phyloP scores from a whole-genome alignment of 2,113 vertebrate species.

The Opisthocomus hoazin region DNA sequence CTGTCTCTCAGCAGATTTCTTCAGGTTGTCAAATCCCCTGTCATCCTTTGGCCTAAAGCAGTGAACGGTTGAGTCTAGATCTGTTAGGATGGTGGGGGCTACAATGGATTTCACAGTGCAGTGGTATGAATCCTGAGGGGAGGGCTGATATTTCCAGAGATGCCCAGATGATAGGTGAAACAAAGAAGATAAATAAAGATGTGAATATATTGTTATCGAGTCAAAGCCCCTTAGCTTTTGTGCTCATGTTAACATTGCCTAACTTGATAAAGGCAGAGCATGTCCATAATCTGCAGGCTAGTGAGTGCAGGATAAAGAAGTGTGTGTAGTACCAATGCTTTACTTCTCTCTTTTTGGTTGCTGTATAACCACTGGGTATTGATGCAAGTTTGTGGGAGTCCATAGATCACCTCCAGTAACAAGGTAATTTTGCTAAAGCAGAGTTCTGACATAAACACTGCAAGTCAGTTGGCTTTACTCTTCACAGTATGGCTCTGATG shows the following conservation, averaged over 20 bases:
- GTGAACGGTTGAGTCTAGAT: background rate
- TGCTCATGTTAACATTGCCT: background rate
- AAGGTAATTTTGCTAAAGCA: background rate
- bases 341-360: background rate
- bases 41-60: slow-evolving; percentile 25
- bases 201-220: background rate
- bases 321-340: background rate
- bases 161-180: background rate
- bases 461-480: background rate
- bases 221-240: background rate
- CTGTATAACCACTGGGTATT: background rate
- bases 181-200: slow-evolving; percentile 2
- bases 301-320: background rate
- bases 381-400: background rate
- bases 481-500: background rate
- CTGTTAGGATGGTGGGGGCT: background rate
- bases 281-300: background rate
- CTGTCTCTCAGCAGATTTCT: background rate
- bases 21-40: slow-evolving; percentile 28
- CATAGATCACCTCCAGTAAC: background rate
- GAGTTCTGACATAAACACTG: background rate
- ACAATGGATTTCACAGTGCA: background rate
- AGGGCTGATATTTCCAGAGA: background rate
- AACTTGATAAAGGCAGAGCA: background rate
- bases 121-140: background rate